Conservation (phyloP, 2,797 vertebrate species). For the Tenualosa thibaudeaui region DNA sequence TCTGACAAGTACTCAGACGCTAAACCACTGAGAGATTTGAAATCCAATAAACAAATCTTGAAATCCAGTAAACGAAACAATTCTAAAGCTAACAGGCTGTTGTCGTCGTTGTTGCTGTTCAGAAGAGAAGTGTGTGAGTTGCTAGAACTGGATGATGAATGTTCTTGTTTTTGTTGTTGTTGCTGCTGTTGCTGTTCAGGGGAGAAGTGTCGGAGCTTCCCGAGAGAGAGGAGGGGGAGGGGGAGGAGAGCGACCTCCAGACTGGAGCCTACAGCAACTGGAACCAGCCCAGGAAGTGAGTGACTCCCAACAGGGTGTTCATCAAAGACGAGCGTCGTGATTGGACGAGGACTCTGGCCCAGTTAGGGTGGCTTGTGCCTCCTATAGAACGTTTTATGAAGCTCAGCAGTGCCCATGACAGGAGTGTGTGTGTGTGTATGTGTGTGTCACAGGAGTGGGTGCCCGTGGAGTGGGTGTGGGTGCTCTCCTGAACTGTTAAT, state of each 20-base stretch:
- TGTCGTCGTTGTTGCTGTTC: no score
- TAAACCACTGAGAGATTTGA: no score
- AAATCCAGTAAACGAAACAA: no score
- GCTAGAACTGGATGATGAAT: not conserved
- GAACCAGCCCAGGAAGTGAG: slow-evolving; percentile 90
- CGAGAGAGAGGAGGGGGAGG: slow-evolving; percentile 97
- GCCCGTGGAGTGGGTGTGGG: not conserved
- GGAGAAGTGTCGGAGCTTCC: slow-evolving; percentile 86
- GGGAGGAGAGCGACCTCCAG: slow-evolving; percentile 91
- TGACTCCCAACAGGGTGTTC: not conserved
- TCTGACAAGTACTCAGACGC: no score
- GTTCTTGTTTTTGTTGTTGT: not conserved
- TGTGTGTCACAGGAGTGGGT: no score
- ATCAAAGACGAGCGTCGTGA: not conserved
- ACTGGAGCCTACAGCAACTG: slow-evolving; percentile 84
- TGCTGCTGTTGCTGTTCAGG: slow-evolving; percentile 39
- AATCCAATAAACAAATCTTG: no score
- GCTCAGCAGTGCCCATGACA: not conserved
- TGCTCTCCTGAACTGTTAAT: not conserved
- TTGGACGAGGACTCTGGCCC: not conserved
- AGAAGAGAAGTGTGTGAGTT: no score
- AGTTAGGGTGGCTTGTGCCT: not conserved
- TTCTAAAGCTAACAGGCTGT: no score
- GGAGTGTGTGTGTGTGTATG: not conserved
- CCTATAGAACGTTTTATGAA: not conserved